Evolutionary conservation across 2,113 vertebrate genomes (phyloP), one percentile per base, ranked within the genome.

Genomic region (Pluvianellus socialis): DNA sequence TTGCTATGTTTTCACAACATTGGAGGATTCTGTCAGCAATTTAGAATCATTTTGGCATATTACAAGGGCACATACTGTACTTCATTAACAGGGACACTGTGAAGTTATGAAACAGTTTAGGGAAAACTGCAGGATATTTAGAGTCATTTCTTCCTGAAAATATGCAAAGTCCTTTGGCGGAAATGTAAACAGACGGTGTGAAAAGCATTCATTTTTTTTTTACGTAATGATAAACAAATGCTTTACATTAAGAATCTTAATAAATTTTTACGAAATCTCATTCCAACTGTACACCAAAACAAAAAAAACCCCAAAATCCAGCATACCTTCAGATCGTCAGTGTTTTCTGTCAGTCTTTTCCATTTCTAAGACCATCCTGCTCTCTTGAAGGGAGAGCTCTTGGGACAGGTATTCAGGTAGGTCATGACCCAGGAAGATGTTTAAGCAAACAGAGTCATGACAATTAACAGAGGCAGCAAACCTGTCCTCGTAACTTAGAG

Each of bases 51-150:
- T 97, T 81, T 88, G 38, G 50, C 58, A 67, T 96, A 86, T 97
- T 97, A 84, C 52, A 97, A 91, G 79, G 44, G 72, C 80, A 91
- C 58, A 81, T 44, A 92, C 58, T 92, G 56, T 91, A 97, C 92
- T 96, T 98, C 81, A 96, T 98, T 97, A 97, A 83, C 67, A 89
- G 24, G 38, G 55, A 68, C 87, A 86, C 86, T 94, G 70, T 91
- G 88, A 97, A 98, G 95, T 95, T 94, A 96, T 86, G 67, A 92
- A 98, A 93, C 8, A 85, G 96, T 97, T 98, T 96, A 79, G 85
- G 92, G 85, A 97, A 98, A 98, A 97, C 50, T 79, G 52, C 38
- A 94, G 88, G 94, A 94, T 95, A 93, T 95, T 96, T 96, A 97
- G 79, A 95, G 47, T 86, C 1, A 86, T 92, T 97, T 97, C 81